Conservation (phyloP, 2,888 invertebrate species). For the Heliconius cydno region DNA sequence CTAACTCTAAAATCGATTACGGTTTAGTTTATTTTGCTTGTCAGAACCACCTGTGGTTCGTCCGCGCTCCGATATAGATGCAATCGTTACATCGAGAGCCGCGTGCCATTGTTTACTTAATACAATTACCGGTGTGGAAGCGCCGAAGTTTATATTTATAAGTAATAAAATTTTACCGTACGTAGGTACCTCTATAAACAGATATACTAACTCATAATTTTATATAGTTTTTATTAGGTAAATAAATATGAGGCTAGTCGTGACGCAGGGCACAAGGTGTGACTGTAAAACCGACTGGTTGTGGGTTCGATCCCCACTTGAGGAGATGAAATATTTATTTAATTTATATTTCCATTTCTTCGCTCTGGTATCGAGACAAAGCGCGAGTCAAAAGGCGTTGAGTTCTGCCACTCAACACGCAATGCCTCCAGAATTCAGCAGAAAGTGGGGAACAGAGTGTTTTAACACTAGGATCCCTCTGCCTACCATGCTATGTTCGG, state of each 20-base stretch:
- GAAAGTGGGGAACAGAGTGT: too few species aligned
- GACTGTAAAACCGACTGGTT: too few species aligned
- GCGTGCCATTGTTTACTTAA: constrained; percentile 43
- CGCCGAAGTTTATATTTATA: constrained; percentile 35
- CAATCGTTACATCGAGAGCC: constrained; percentile 60
- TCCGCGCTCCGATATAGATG: constrained; percentile 76
- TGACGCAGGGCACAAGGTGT: too few species aligned
- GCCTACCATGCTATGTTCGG: too few species aligned
- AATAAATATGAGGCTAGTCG: background rate
- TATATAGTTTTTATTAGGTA: constrained; percentile 3
- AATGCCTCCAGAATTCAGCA: too few species aligned
- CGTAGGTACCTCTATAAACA: background rate
- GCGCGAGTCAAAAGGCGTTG: too few species aligned
- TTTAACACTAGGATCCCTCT: too few species aligned
- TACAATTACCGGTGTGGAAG: constrained; percentile 40
- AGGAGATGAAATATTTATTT: too few species aligned
- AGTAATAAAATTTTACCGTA: constrained; percentile 31
- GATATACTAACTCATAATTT: background rate
- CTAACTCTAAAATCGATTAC: constrained; percentile 77
- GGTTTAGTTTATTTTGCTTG: constrained; percentile 77
- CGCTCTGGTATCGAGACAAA: too few species aligned
- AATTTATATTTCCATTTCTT: too few species aligned
- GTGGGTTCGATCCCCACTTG: too few species aligned
- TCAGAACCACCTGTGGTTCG: constrained; percentile 74
- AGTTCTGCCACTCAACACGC: too few species aligned